These are phyloP conservation scores for Exaiptasia diaphana DNA, from an alignment of 64 coral and sea anemone genomes.

Conservation along the genomic window DNA sequence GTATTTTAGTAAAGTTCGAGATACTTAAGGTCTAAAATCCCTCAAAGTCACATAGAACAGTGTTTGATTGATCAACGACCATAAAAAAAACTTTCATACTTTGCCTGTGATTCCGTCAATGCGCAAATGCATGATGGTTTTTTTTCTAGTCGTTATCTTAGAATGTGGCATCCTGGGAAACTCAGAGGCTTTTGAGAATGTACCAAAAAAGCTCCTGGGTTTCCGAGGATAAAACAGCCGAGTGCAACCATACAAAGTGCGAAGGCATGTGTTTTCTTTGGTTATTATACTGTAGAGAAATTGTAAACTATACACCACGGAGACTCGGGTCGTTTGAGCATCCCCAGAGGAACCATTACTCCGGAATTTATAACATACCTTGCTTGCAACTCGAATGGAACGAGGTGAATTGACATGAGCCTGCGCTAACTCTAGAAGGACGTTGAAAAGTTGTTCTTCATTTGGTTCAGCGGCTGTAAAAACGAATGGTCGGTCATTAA, in stretches of 20 bases:
- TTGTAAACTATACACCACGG: not conserved
- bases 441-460: constrained; percentile 70
- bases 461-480: constrained; percentile 35
- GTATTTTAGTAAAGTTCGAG: not conserved
- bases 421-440: constrained; percentile 67
- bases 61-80: too few species aligned
- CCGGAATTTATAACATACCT: constrained; percentile 25
- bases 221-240: not conserved
- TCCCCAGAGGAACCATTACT: not conserved
- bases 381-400: constrained; percentile 63
- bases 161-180: not conserved
- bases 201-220: not conserved
- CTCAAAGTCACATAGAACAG: too few species aligned
- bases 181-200: not conserved
- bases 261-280: too few species aligned
- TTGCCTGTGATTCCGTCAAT: not conserved
- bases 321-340: not conserved
- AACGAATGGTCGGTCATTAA: not conserved
- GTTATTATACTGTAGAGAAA: too few species aligned
- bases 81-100: not conserved
- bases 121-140: too few species aligned
- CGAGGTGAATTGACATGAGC: constrained; percentile 79
- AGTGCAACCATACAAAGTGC: too few species aligned
- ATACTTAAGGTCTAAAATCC: not conserved
- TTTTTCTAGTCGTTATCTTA: not conserved